These are phyloP conservation scores for Leuciscus waleckii DNA, from an alignment of 2,797 vertebrate species.

Conservation along the genomic window DNA sequence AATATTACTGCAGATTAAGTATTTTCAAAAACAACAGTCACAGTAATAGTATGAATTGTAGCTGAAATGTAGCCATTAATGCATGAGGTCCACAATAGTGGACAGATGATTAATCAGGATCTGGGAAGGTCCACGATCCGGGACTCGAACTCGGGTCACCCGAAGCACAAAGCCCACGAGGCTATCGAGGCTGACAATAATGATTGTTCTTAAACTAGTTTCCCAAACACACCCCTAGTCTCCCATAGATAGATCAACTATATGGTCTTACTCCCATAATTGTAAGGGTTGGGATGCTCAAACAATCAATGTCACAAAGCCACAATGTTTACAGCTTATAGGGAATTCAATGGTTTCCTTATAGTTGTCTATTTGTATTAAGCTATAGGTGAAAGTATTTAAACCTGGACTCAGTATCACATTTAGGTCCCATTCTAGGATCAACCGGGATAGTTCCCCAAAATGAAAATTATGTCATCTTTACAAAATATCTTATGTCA, in stretches of 20 bases:
- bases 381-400: not conserved
- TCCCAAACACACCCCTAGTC: not conserved
- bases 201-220: not conserved
- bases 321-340: not conserved
- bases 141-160: too few species aligned
- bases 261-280: not conserved
- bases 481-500: not conserved
- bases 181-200: too few species aligned
- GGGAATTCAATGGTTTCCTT: not conserved
- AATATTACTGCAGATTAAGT: too few species aligned
- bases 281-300: not conserved
- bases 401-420: not conserved
- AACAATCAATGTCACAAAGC: not conserved
- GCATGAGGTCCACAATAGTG: too few species aligned
- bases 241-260: not conserved
- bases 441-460: not conserved
- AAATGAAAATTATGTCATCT: not conserved
- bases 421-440: not conserved
- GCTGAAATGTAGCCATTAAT: too few species aligned
- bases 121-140: too few species aligned
- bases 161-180: too few species aligned
- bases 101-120: too few species aligned
- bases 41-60: too few species aligned
- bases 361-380: not conserved
- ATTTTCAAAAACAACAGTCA: too few species aligned